Evolutionary conservation across 2,113 vertebrate genomes (phyloP), one percentile per base, ranked within the genome.

Genomic region (Dascyllus trimaculatus): DNA sequence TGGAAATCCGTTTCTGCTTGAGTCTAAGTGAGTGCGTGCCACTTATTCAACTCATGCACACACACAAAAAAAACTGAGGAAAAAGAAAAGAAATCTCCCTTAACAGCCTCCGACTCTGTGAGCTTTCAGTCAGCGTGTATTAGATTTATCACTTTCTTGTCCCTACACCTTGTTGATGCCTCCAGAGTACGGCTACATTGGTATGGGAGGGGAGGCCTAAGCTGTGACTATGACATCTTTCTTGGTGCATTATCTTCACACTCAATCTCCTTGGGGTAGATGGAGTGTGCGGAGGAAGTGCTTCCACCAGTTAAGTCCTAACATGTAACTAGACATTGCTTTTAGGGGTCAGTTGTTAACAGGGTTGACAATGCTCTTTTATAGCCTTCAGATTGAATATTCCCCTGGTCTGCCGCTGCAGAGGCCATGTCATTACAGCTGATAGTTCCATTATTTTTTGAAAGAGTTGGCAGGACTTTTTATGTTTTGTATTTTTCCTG

Each of bases 251-350:
- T 94, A 95, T 93, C 95, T 91, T 94, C 90, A 93, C 92, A 93
- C 92, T 93, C 89, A 84, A 91, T 93, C 92, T 94, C 89, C 91
- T 92, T 85, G 83, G 92, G 91, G 91, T 90, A 86, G 91, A 91
- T 82, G 87, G 87, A 94, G 93, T 86, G 91, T 87, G 86, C 82
- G 61, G 79, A 89, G 88, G 87, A 88, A 91, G 85, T 83, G 86
- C 87, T 93, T 92, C 86, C 83, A 87, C 79, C 79, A 79, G 81
- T 93, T 91, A 89, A 90, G 88, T 91, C 83, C 76, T 78, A 90
- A 90, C 92, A 88, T 92, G 94, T 91, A 93, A 94, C 91, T 89
- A 94, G 90, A 94, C 92, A 93, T 94, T 94, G 93, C 94, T 94
- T 95, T 95, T 94, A 95, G 91, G 84, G 88, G 86, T 88, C 66